Conservation (phyloP, 2,797 vertebrate species). For the Lepidocolaptes lacrymiger region DNA sequence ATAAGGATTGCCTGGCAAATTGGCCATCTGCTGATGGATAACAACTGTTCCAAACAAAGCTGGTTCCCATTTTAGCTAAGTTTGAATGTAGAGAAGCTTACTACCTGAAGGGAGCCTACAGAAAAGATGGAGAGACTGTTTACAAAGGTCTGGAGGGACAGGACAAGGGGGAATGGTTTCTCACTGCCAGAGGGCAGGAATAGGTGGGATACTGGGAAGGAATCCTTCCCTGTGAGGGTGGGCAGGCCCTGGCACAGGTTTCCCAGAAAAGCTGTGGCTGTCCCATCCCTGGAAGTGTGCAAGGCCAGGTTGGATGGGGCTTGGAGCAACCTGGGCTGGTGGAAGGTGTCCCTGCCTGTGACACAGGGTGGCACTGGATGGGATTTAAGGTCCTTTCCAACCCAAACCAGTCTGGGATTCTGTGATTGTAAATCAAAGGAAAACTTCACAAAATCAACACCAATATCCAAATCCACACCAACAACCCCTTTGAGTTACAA, state of each 20-base stretch:
- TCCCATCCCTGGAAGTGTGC: background rate
- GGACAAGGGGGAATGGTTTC: background rate
- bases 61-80: background rate
- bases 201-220: background rate
- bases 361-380: no score
- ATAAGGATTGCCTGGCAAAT: background rate
- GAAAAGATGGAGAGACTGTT: accelerated
- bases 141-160: background rate
- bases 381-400: background rate
- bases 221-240: background rate
- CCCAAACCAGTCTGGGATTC: background rate
- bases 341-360: background rate
- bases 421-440: background rate
- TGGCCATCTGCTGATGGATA: background rate
- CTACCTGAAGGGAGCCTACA: background rate
- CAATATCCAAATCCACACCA: background rate
- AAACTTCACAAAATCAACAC: background rate
- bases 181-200: accelerated
- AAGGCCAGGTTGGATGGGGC: background rate
- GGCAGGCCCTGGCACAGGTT: background rate
- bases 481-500: background rate
- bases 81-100: background rate
- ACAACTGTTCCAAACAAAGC: background rate
- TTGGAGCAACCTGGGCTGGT: background rate
- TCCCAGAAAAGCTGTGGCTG: background rate